These are phyloP conservation scores for Penaeus chinensis DNA, from an alignment of 1,140 invertebrate genomes.

Conservation along the genomic window DNA sequence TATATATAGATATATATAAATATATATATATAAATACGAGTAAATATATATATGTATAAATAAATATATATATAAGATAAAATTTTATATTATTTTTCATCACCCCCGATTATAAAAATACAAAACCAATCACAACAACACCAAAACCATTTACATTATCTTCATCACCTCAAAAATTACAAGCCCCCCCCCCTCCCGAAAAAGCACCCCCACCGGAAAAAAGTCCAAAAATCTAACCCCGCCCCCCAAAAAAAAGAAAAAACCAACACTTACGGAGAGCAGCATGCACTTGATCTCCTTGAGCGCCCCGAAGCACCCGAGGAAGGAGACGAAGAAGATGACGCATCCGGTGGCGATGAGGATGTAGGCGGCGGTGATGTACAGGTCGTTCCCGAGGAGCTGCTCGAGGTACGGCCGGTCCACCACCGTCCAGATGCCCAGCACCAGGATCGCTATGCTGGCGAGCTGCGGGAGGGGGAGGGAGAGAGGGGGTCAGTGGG, in stretches of 20 bases:
- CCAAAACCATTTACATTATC: no score
- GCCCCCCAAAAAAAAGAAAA: neutral
- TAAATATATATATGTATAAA: no score
- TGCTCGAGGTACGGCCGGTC: slow-evolving; percentile 86
- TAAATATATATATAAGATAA: no score
- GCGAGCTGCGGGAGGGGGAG: slow-evolving; percentile 70
- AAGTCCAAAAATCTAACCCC: no score
- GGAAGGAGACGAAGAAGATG: slow-evolving; percentile 81
- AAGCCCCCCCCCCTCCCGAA: no score
- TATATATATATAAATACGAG: no score
- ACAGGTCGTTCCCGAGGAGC: slow-evolving; percentile 84
- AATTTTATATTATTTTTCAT: no score
- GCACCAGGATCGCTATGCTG: slow-evolving; percentile 78
- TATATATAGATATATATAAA: no score
- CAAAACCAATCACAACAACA: no score
- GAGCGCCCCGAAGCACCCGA: slow-evolving; percentile 87
- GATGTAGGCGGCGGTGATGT: slow-evolving; percentile 84
- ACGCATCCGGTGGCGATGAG: slow-evolving; percentile 82
- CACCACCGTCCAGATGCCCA: slow-evolving; percentile 84
- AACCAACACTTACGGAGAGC: slow-evolving; percentile 76
- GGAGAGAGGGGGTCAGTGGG: neutral
- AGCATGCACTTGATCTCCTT: slow-evolving; percentile 91
- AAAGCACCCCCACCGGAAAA: no score
- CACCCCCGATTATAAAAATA: no score
- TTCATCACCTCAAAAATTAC: no score